Evolutionary conservation across 2,888 invertebrate genomes (phyloP).

Genomic region (Euproctis similis): DNA sequence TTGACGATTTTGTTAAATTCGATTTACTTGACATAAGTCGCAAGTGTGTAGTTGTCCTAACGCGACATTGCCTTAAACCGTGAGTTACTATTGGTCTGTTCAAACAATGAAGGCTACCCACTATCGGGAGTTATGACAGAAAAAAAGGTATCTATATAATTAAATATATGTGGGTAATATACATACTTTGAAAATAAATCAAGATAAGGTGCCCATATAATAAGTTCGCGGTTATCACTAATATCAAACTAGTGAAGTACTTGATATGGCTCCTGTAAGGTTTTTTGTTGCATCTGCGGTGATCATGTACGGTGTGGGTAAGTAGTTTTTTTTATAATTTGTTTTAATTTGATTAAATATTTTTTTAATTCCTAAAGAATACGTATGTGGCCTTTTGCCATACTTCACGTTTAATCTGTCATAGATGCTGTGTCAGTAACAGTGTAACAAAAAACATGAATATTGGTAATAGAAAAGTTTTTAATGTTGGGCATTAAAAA

Average conservation of each 20-base stretch:
- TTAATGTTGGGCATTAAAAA: too few relatives aligned
- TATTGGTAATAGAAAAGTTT: too few relatives aligned
- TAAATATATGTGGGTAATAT: conserved; percentile 41
- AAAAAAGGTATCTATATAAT: conserved; percentile 15
- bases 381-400: too few relatives aligned
- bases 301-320: conserved; percentile 10
- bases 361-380: too few relatives aligned
- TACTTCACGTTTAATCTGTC: too few relatives aligned
- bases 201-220: conserved; percentile 18
- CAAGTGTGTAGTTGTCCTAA: conserved; percentile 4
- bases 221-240: not conserved
- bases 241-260: not conserved
- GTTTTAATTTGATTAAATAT: too few relatives aligned
- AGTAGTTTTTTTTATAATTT: too few relatives aligned
- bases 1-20: too few relatives aligned
- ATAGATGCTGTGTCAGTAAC: too few relatives aligned
- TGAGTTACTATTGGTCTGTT: conserved; percentile 5
- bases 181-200: conserved; percentile 11
- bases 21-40: too few relatives aligned
- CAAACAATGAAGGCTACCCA: conserved; percentile 17
- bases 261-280: conserved; percentile 1
- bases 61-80: conserved; percentile 9
- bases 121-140: conserved; percentile 27
- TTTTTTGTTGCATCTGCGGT: conserved; percentile 3
- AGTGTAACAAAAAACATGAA: too few relatives aligned